Evolutionary conservation across 2,113 vertebrate genomes (phyloP), one percentile per base, ranked within the genome.

Genomic region (Orthonyx spaldingii): DNA sequence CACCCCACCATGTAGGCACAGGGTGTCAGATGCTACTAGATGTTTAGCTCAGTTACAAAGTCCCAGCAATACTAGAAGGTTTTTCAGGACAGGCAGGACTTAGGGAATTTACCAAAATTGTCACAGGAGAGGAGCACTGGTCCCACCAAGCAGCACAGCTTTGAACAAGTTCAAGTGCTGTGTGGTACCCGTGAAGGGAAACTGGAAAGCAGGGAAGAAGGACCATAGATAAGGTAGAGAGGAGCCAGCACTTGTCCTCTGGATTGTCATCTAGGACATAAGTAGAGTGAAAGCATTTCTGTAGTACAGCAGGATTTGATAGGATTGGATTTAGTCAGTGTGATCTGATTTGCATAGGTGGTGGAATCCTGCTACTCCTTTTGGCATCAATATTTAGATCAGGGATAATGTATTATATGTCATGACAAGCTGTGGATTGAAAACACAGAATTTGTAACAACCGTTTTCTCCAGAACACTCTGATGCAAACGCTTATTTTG

Each of bases 401-500:
- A 70, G 30, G 55, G 12, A 24, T 83, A 81, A 71, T 84, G 53
- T 85, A 42, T 50, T 91, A 44, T 19, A 68, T 56, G 26, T 4
- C 6, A 0, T 84, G 89, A 90, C 76, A 90, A 93, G 23, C 16
- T 47, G 37, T 16, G 44, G 68, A 71, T 28, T 93, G 41, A 86
- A 95, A 84, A 19, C 60, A 64, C 19, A 26, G 16, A 71, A 75
- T 84, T 90, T 64, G 53, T 90, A 90, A 84, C 47, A 91, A 57
- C 28, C 9, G 0, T 89, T 86, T 96, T 84, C 60, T 84, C 60
- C 72, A 92, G 79, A 95, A 78, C 28, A 56, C 32, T 86, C 35
- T 64, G 64, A 86, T 94, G 88, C 16, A 96, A 96, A 90, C 66
- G n/a, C 35, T 90, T 95, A 81, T 95, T 93, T 95, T 96, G 92